Percentiles rank a stretch among this genome's conserved stretches.
Evolutionary conservation across 2,888 invertebrate species (phyloP).

Genomic region (Cosmorhoe ocellata): DNA sequence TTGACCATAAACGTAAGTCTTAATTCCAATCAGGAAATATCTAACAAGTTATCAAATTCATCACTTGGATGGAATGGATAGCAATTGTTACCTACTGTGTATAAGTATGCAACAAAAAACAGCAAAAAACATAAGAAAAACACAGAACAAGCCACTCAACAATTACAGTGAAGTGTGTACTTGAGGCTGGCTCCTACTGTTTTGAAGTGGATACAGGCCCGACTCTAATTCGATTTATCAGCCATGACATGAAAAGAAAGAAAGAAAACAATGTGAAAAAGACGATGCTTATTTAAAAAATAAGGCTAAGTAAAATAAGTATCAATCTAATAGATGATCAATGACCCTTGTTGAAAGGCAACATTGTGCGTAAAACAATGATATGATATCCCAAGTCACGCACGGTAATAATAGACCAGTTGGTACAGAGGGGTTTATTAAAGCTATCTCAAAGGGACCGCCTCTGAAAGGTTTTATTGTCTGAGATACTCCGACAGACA

Average conservation of each 20-base stretch:
- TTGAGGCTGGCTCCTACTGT: constrained; percentile 17
- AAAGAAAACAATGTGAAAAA: not conserved
- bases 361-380: constrained; percentile 23
- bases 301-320: not conserved
- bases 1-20: too few species aligned
- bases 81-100: not conserved
- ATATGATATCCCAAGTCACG: constrained; percentile 33
- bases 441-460: constrained; percentile 64
- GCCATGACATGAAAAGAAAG: constrained; percentile 9
- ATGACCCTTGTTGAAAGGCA: constrained; percentile 15
- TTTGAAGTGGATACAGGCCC: constrained; percentile 16
- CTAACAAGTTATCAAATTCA: too few species aligned
- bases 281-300: not conserved
- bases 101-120: too few species aligned
- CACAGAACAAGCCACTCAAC: constrained; percentile 19
- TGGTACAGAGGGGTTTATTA: constrained; percentile 53
- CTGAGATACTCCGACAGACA: constrained; percentile 46
- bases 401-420: constrained; percentile 45
- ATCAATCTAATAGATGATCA: not conserved
- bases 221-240: constrained; percentile 18
- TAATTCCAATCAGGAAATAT: too few species aligned
- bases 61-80: too few species aligned
- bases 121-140: constrained; percentile 9
- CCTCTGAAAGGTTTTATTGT: constrained; percentile 69
- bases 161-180: constrained; percentile 9